Evolutionary conservation across 2,797 vertebrate species (phyloP), one percentile per base, ranked within the genome.

Genomic region (Sternarchorhynchus goeldii): DNA sequence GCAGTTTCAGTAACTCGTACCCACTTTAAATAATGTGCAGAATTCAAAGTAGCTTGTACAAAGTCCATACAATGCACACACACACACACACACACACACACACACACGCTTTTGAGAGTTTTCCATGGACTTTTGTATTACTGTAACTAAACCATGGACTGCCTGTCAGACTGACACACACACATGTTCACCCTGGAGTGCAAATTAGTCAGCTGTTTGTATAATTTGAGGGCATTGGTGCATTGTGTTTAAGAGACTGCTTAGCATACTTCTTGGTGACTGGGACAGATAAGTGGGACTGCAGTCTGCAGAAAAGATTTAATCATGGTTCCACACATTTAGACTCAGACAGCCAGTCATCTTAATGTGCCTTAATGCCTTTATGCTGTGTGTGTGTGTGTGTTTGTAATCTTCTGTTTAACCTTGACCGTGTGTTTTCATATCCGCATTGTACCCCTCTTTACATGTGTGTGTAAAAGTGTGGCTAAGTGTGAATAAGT

Each of bases 181-280:
- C 45, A 50, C 45, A 50, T 3, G 58, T 41, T 59, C 39, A n/a
- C 53, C 34, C 79, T 53, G 60, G 53, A 76, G 74, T 57, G 10
- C 25, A 32, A 31, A 60, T 73, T 76, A 59, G 71, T 72, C 17
- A 16, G 12, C 31, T 41, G 56, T 73, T 76, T 73, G 68, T 56
- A 76, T 76, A 60, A 65, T 81, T 70, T 50, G 16, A 71, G 73
- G 39, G 34, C 73, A 31, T 25, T 45, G 34, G 36, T 17, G 6
- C 59, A 32, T 50, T 67, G 59, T 45, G 60, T 72, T 66, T 76
- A 66, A 67, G 29, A 72, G 60, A 68, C 73, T 76, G 65, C 57
- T 80, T 64, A 69, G 31, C 78, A 76, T 75, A 71, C 58, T 64
- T 75, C 32, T 59, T 29, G 8, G 21, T 58, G 55, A 68, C 34